Conservation (phyloP, 2,113 vertebrate genomes). For the Channa maculata region DNA sequence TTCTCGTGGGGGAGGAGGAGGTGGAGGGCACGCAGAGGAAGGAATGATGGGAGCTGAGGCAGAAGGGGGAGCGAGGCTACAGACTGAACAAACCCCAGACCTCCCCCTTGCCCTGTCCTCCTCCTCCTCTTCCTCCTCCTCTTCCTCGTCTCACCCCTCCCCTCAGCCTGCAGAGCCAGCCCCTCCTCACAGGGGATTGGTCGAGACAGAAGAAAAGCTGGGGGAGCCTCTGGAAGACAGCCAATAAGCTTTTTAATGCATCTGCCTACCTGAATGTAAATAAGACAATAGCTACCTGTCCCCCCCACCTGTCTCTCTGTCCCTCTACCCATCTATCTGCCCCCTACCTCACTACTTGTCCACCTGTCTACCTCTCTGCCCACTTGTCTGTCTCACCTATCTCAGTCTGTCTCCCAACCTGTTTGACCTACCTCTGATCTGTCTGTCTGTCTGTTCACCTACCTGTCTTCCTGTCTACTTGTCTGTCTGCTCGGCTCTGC, state of each 20-base stretch:
- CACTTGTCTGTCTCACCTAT: conserved; percentile 22
- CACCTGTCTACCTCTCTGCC: conserved; percentile 12
- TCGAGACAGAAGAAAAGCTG: conserved; percentile 56
- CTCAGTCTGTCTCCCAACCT: background rate
- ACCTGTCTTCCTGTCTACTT: conserved; percentile 31
- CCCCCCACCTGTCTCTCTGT: conserved; percentile 28
- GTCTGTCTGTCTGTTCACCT: conserved; percentile 13
- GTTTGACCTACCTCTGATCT: background rate
- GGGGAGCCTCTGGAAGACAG: conserved; percentile 69
- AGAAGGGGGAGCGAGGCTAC: conserved; percentile 49
- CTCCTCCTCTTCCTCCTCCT: conserved; percentile 51
- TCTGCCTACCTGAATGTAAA: conserved; percentile 75
- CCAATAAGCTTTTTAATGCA: conserved; percentile 72
- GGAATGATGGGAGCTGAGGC: conserved; percentile 38
- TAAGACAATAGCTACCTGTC: conserved; percentile 71
- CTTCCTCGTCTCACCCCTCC: conserved; percentile 66
- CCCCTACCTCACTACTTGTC: conserved; percentile 15
- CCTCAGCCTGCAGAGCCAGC: conserved; percentile 64
- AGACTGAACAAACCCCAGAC: conserved; percentile 63
- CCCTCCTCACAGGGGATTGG: conserved; percentile 66
- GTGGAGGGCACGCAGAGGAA: conserved; percentile 45
- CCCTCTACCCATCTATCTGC: conserved; percentile 13
- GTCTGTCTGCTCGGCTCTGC: conserved; percentile 71
- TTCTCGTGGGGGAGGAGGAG: conserved; percentile 44
- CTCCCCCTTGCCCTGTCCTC: conserved; percentile 58